These are phyloP conservation scores for Chironomus tepperi DNA, from an alignment of 1,140 invertebrate species.

Conservation along the genomic window DNA sequence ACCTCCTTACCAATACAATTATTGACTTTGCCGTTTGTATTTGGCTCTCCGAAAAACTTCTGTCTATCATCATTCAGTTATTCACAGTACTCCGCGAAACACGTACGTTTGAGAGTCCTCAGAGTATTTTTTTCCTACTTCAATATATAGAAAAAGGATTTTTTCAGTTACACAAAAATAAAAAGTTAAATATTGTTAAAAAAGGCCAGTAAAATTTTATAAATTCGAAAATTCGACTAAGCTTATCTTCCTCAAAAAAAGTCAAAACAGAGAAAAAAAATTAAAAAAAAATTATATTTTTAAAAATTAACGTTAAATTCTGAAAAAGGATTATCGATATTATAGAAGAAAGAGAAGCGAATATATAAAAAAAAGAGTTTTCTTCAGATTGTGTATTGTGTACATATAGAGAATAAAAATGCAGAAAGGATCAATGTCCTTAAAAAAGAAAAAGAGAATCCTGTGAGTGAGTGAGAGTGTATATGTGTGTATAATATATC, in stretches of 20 bases:
- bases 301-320: background rate
- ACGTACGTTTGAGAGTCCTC: constrained; percentile 2
- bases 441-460: constrained; percentile 10
- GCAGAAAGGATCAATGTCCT: constrained; percentile 22
- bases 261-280: background rate
- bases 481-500: background rate
- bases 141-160: background rate
- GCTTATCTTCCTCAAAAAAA: background rate
- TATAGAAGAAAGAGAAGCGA: background rate
- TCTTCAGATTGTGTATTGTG: background rate
- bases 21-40: constrained; percentile 11
- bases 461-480: background rate
- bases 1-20: background rate
- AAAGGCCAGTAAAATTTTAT: background rate
- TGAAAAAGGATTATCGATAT: constrained; percentile 1
- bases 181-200: background rate
- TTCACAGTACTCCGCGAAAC: constrained; percentile 16
- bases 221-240: background rate
- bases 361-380: background rate
- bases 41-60: constrained; percentile 11
- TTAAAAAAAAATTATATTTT: background rate
- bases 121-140: background rate
- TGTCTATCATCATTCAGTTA: constrained; percentile 21
- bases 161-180: background rate
- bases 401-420: background rate